These are phyloP conservation scores for Bactericera cockerelli DNA, from an alignment of 1,140 invertebrate genomes.

Conservation along the genomic window DNA sequence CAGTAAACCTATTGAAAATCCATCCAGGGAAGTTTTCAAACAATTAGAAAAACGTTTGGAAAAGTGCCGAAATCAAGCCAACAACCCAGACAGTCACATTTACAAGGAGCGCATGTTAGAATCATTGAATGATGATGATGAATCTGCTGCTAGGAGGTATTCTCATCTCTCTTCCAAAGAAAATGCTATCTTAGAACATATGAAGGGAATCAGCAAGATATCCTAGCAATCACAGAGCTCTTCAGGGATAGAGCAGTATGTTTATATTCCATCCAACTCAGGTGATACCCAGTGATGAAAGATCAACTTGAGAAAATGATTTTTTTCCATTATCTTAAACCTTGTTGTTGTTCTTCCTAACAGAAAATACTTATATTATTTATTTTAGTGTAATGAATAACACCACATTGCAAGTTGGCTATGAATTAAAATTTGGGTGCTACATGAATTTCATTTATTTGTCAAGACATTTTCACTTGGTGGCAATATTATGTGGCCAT, in stretches of 20 bases:
- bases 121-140: slow-evolving; percentile 39
- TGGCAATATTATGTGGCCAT: no score
- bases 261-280: background rate
- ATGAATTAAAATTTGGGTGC: no score
- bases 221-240: slow-evolving; percentile 5
- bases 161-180: slow-evolving; percentile 26
- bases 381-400: no score
- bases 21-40: slow-evolving; percentile 53
- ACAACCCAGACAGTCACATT: slow-evolving; percentile 82
- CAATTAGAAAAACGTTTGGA: slow-evolving; percentile 77
- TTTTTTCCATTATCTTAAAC: no score
- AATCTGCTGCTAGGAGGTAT: slow-evolving; percentile 32
- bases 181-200: slow-evolving; percentile 7
- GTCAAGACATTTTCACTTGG: no score
- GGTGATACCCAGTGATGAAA: no score
- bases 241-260: background rate
- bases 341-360: no score
- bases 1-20: slow-evolving; percentile 62
- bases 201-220: slow-evolving; percentile 6
- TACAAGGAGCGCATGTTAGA: slow-evolving; percentile 45
- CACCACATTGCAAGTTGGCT: no score
- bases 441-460: no score
- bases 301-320: no score
- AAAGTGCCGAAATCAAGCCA: slow-evolving; percentile 81
- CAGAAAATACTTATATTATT: no score